Percentiles rank a stretch among this genome's conserved stretches.
Conservation (phyloP, 2,113 vertebrate genomes). For the Paradoxurus hermaphroditus region DNA sequence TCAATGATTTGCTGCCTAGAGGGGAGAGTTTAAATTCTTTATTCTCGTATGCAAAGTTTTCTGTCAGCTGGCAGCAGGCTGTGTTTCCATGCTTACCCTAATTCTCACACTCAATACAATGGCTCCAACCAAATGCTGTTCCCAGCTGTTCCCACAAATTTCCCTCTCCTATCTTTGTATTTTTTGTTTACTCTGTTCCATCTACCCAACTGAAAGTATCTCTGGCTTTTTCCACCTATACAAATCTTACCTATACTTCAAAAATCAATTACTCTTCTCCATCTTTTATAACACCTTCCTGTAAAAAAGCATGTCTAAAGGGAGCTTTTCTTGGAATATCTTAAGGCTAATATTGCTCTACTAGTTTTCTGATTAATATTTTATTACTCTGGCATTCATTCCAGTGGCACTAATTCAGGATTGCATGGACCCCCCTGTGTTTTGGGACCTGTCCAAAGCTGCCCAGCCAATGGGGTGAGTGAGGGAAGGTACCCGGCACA, state of each 20-base stretch:
- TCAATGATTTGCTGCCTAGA: not conserved
- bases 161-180: not conserved
- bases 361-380: not conserved
- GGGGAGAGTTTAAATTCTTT: not conserved
- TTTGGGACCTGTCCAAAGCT: not conserved
- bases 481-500: not conserved
- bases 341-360: not conserved
- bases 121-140: not conserved
- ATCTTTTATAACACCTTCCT: not conserved
- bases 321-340: not conserved
- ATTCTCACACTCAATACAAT: not conserved
- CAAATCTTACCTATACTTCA: not conserved
- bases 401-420: not conserved
- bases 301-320: not conserved
- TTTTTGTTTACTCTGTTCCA: not conserved
- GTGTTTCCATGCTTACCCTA: not conserved
- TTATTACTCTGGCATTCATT: not conserved
- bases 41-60: not conserved
- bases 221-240: not conserved
- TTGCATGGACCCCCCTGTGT: not conserved
- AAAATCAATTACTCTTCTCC: not conserved
- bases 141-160: not conserved
- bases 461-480: fast-evolving
- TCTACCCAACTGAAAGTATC: not conserved
- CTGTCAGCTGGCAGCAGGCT: not conserved